Base-by-base conservation (phyloP, 2,888 invertebrate species). In the Hybos culiciformis region DNA sequence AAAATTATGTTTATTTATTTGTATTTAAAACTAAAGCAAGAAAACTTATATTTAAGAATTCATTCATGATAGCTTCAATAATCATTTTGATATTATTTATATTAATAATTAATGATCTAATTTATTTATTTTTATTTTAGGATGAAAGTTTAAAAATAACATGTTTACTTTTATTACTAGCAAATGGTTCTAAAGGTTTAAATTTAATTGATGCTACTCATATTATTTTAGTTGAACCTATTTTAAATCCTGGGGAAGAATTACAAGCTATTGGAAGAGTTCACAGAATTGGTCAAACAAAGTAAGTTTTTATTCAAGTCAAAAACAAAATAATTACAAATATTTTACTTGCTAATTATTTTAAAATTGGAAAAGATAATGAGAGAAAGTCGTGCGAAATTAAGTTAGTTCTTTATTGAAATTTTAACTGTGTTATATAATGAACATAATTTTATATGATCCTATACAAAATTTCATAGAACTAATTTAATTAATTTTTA, bases 161-260 rank as follows among this genome's bases (percentile, higher is more conserved):
- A 3, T 77, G 74, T 6, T 65, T 86, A 21, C 60, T 86, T n/a
- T 63, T 86, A 54, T 78, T 80, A 0, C 62, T 84, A 15, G 59
- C 70, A 40, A 70, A 72, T 42, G 85, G 84, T n/a, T 71, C 80
- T 0, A 84, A 83, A 59, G 86, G 86, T 0, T 66, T 86, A 11
- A 86, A 86, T 64, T 63, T 86, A 39, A 76, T 77, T 21, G 84
- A 85, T 65, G 85, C 86, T 1, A 80, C 79, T 1, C 82, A 85
- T 61, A 78, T 85, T 0, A 69, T 86, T 38, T 66, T 86, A 18
- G 73, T 80, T 1, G 85, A 86, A 54, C 85, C 84, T 0, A 70
- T 81, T 32, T 64, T 84, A 15, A 81, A 83, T 61, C 74, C 76
- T 3, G 78, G 77, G 1, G 78, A 80, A 54, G 83, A 84, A 55